Base-by-base conservation (phyloP, 2,797 vertebrate species). In the Ibycter americanus region DNA sequence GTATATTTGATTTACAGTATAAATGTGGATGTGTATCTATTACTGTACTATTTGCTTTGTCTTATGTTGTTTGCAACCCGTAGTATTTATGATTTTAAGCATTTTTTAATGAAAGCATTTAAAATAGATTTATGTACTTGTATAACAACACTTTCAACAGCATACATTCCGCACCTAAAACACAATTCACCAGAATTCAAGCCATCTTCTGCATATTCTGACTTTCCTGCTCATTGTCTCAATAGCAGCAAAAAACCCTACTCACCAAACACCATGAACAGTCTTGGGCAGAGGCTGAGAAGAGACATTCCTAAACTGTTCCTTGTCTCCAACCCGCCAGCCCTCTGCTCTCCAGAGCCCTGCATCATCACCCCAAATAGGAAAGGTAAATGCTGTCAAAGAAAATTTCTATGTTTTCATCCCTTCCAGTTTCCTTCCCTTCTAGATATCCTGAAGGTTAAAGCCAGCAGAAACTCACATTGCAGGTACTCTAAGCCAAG, bases 71-170 rank as follows among this genome's bases (percentile, higher is more conserved):
- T 95, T 94, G 46, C 6, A 0, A 71, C 17, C 34, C 36, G 78
- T 51, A 89, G 36, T 93, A 96, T 94, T 96, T 94, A 96, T 87
- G 34, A 74, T 67, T 92, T 90, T 26, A 54, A 90, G 67, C 40
- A 8, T 55, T 89, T 89, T 91, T 61, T 7, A 77, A 87, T 32
- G 52, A 61, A 92, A 85, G 23, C 52, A 83, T 70, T 84, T 84
- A 32, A 87, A 78, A 79, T 20, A 77, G 23, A 36, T 95, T 66
- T 65, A 74, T 80, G 52, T 66, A 26, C 13, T 71, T 49, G 25
- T 29, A 23, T 51, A 82, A 36, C 27, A 92, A 27, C 36, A 46
- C 7, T 93, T 79, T n/a, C 42, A 78, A 38, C 47, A 59, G 12
- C 22, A 36, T 46, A 11, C 26, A 46, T 25, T 49, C 62, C 27